Conservation (phyloP, 2,113 vertebrate species). For the Rallus limicola region DNA sequence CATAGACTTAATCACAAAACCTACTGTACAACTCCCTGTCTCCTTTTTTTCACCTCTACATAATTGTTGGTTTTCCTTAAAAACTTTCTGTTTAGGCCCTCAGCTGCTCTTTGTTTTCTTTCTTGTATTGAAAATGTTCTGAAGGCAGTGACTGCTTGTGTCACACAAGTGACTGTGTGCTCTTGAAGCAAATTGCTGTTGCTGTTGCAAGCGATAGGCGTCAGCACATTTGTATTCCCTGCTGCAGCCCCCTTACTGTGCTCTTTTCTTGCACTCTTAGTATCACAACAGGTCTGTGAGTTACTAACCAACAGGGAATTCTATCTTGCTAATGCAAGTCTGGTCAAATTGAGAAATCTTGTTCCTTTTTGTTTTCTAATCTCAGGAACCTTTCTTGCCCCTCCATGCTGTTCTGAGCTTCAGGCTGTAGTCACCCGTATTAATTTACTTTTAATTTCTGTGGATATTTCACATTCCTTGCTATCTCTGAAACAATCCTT, state of each 20-base stretch:
- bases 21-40: background rate
- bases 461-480: background rate
- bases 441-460: background rate
- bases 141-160: background rate
- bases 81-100: background rate
- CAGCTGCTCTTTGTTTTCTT: background rate
- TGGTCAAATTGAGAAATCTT: background rate
- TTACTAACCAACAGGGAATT: background rate
- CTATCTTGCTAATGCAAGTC: background rate
- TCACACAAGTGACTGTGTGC: background rate
- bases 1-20: background rate
- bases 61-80: background rate
- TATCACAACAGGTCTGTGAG: background rate
- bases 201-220: background rate
- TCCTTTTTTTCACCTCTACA: background rate
- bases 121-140: background rate
- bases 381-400: background rate
- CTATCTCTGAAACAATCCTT: background rate
- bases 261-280: background rate
- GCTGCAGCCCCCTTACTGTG: background rate
- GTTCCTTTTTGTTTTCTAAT: background rate
- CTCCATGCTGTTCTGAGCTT: background rate
- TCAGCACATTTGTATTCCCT: background rate
- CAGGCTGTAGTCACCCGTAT: background rate
- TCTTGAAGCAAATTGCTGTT: background rate